Conservation (phyloP, 2,888 invertebrate species). For the Tachina grossa region DNA sequence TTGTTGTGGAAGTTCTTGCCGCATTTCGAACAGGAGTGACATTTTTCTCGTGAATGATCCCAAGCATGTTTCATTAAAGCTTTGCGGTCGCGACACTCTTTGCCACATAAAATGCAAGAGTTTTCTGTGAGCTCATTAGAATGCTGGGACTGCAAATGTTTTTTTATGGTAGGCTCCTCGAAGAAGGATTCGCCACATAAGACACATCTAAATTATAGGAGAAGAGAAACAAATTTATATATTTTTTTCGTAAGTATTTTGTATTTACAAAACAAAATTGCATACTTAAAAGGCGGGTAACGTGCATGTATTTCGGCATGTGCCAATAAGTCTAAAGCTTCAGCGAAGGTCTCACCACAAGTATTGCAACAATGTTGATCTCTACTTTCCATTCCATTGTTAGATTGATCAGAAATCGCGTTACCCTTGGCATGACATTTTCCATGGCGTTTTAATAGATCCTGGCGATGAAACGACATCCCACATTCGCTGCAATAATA, state of each 20-base stretch:
- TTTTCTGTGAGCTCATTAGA: slow-evolving; percentile 86
- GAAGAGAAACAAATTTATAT: background rate
- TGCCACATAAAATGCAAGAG: slow-evolving; percentile 87
- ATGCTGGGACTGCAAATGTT: slow-evolving; percentile 86
- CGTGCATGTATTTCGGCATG: slow-evolving; percentile 91
- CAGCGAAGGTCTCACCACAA: slow-evolving; percentile 90
- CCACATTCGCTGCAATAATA: slow-evolving; percentile 89
- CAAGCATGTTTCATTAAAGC: slow-evolving; percentile 88
- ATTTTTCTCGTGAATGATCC: slow-evolving; percentile 87
- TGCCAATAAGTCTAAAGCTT: slow-evolving; percentile 89
- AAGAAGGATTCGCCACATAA: slow-evolving; percentile 86
- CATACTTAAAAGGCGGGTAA: slow-evolving; percentile 84
- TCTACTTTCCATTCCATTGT: slow-evolving; percentile 75
- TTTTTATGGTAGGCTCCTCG: slow-evolving; percentile 86
- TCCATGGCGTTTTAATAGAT: slow-evolving; percentile 88
- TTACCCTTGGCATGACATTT: slow-evolving; percentile 82
- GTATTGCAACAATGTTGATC: slow-evolving; percentile 88
- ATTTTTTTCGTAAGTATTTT: background rate
- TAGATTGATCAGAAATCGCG: slow-evolving; percentile 27
- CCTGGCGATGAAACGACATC: slow-evolving; percentile 90
- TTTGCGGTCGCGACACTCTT: slow-evolving; percentile 87
- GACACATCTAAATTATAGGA: slow-evolving; percentile 84
- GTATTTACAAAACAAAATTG: slow-evolving; percentile 31
- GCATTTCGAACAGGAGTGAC: slow-evolving; percentile 87
- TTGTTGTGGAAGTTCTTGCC: slow-evolving; percentile 89